Percentiles rank a stretch among this genome's conserved stretches.
Evolutionary conservation across 2,888 invertebrate genomes (phyloP).

Genomic region (Miltochrista miniata): DNA sequence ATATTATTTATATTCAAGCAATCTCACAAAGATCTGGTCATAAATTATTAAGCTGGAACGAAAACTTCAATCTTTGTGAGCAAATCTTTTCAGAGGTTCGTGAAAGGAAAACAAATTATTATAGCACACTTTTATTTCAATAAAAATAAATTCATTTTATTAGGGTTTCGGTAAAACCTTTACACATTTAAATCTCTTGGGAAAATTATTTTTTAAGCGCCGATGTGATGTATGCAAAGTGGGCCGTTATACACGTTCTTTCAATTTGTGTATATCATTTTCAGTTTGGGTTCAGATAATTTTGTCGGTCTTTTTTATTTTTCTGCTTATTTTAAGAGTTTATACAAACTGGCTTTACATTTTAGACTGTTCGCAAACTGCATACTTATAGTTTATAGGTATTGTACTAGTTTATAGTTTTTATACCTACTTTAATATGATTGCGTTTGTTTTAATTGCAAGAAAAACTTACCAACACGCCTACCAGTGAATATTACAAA

Average conservation of each 20-base stretch:
- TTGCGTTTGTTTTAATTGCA: too few species aligned
- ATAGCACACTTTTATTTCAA: conserved; percentile 15
- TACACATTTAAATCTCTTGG: conserved; percentile 1
- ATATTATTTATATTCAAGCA: neutral
- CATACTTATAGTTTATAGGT: too few species aligned
- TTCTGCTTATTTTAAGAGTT: too few species aligned
- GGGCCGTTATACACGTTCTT: neutral
- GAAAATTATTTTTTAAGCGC: conserved; percentile 5
- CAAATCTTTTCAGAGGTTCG: neutral
- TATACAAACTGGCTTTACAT: too few species aligned
- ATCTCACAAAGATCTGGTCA: neutral
- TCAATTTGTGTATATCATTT: neutral
- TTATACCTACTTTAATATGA: too few species aligned
- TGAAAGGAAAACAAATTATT: conserved; percentile 20
- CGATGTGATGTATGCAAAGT: conserved; percentile 1
- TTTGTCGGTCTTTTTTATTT: neutral
- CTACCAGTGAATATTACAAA: too few species aligned
- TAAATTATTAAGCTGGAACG: neutral
- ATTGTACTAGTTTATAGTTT: too few species aligned
- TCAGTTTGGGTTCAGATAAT: neutral
- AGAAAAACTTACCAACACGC: too few species aligned
- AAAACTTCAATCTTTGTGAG: neutral
- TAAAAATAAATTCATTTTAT: conserved; percentile 16
- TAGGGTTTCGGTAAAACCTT: conserved; percentile 3
- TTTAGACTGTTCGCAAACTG: too few species aligned